These are phyloP conservation scores for Seira sanloemensis DNA, from an alignment of 2,888 invertebrate genomes.

Conservation along the genomic window DNA sequence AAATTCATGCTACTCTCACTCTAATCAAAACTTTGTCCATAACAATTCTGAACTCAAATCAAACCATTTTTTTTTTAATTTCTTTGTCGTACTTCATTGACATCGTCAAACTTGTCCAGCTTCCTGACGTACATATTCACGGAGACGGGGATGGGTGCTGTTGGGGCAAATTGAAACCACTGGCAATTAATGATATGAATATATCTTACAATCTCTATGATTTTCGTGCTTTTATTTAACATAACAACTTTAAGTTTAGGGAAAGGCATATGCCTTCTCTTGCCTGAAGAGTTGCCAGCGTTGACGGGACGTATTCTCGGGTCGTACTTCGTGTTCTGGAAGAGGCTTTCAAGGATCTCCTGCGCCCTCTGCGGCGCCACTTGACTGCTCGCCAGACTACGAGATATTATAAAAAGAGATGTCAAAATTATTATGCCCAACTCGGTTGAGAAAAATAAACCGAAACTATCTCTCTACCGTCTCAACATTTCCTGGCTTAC, in stretches of 20 bases:
- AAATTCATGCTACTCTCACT: no score
- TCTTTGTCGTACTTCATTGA: constrained; percentile 74
- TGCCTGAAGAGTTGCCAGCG: constrained; percentile 30
- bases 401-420: no score
- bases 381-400: no score
- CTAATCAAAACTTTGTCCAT: no score
- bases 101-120: constrained; percentile 75
- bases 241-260: neutral
- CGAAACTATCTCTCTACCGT: no score
- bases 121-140: constrained; percentile 75
- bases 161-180: constrained; percentile 26
- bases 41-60: neutral
- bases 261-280: neutral
- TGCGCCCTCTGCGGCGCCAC: no score
- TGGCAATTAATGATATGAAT: neutral
- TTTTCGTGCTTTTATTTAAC: neutral
- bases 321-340: constrained; percentile 40
- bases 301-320: constrained; percentile 35
- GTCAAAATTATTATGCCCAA: no score
- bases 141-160: constrained; percentile 71
- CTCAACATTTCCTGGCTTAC: no score
- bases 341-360: constrained; percentile 36
- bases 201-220: neutral
- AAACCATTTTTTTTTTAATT: neutral
- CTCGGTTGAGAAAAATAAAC: no score